Conservation (phyloP, 2,888 invertebrate species). For the Petrolisthes cinctipes region DNA sequence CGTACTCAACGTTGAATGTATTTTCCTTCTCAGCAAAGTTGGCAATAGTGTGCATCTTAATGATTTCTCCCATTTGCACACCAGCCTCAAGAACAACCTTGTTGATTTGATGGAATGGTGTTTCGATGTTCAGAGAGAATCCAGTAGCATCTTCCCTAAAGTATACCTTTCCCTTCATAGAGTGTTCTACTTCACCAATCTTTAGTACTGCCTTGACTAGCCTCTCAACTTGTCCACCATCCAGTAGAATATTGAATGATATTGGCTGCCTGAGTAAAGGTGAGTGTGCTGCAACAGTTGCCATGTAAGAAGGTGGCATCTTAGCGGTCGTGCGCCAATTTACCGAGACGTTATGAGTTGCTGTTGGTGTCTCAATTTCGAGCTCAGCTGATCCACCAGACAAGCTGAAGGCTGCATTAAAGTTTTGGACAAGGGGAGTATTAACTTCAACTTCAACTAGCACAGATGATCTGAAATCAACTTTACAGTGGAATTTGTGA, state of each 20-base stretch:
- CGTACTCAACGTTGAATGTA: conserved; percentile 33
- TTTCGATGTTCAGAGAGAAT: conserved; percentile 40
- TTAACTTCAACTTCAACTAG: conserved; percentile 17
- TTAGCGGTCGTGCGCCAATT: conserved; percentile 42
- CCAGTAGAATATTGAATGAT: conserved; percentile 18
- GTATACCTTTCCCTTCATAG: conserved; percentile 26
- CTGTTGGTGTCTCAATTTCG: conserved; percentile 34
- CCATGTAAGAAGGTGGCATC: conserved; percentile 38
- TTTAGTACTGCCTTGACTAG: conserved; percentile 32
- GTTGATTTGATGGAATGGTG: conserved; percentile 40
- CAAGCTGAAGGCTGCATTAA: conserved; percentile 5
- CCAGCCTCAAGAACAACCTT: conserved; percentile 36
- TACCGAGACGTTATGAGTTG: conserved; percentile 29
- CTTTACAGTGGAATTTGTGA: conserved; percentile 29
- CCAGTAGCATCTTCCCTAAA: conserved; percentile 16
- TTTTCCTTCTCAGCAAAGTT: conserved; percentile 31
- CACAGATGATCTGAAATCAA: conserved; percentile 30
- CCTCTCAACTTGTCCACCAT: conserved; percentile 1
- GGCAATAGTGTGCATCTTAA: conserved; percentile 18
- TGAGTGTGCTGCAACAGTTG: conserved; percentile 27
- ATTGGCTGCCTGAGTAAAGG: conserved; percentile 32
- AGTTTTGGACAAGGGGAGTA: conserved; percentile 24
- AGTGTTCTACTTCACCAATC: conserved; percentile 23
- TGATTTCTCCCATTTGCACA: conserved; percentile 25
- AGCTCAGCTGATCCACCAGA: conserved; percentile 4